These are phyloP conservation scores for Dysmachus trigonus DNA, from an alignment of 2,888 invertebrate species.

Conservation along the genomic window DNA sequence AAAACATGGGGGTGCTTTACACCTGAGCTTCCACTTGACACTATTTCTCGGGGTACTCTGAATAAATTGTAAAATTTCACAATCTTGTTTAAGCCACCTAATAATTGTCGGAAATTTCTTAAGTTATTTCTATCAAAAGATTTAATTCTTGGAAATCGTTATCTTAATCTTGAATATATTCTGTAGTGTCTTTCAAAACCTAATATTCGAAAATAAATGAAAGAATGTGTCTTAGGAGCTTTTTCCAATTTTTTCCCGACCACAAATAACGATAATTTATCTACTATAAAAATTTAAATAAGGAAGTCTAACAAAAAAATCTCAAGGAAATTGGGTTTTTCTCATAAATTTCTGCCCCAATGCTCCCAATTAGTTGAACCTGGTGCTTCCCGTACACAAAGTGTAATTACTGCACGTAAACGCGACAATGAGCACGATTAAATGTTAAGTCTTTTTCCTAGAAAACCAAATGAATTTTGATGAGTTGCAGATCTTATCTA, in stretches of 20 bases:
- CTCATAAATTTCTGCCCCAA: background rate
- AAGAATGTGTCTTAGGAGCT: background rate
- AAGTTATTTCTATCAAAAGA: background rate
- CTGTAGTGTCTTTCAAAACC: background rate
- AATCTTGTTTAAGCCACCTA: background rate
- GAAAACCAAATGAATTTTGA: slow-evolving; percentile 3
- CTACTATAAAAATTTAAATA: background rate
- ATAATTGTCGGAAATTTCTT: background rate
- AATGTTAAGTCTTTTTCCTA: background rate
- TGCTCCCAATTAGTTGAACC: background rate
- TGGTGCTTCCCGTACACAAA: background rate
- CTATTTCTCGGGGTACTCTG: no score
- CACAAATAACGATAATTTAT: background rate
- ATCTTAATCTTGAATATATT: background rate
- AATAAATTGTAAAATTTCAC: no score
- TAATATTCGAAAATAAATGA: background rate
- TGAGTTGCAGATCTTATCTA: background rate
- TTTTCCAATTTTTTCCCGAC: background rate
- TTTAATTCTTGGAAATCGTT: background rate
- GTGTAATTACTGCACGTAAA: background rate
- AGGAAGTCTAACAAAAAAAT: background rate
- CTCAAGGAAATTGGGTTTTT: background rate
- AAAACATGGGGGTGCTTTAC: no score
- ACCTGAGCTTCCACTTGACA: no score
- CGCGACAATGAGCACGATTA: background rate